Evolutionary conservation across 2,113 vertebrate genomes (phyloP).

Genomic region (Isurus oxyrinchus): DNA sequence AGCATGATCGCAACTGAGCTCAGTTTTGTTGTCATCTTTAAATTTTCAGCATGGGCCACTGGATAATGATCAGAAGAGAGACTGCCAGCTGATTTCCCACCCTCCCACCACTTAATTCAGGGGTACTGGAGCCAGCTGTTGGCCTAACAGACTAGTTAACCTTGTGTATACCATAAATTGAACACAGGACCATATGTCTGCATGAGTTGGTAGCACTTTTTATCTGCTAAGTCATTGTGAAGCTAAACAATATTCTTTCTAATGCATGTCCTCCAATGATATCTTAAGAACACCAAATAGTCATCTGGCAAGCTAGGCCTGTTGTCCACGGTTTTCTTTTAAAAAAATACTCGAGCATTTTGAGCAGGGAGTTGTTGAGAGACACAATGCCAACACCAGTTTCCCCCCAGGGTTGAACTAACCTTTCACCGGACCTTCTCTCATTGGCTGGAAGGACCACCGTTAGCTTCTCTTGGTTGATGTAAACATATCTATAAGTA

Average conservation of each 20-base stretch:
- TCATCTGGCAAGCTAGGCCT: background rate
- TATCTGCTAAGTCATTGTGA: background rate
- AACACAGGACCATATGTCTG: background rate
- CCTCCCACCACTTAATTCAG: background rate
- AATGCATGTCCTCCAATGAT: background rate
- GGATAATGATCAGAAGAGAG: background rate
- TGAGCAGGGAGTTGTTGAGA: background rate
- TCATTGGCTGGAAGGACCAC: conserved; percentile 55
- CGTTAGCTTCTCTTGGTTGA: conserved; percentile 55
- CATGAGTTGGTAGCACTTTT: background rate
- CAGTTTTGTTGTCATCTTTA: background rate
- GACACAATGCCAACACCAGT: background rate
- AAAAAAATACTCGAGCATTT: background rate
- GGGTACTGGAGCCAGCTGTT: background rate
- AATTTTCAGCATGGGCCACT: background rate
- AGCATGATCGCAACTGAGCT: background rate
- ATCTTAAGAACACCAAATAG: background rate
- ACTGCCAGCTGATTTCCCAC: background rate
- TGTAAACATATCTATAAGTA: conserved; percentile 55
- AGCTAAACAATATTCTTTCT: background rate
- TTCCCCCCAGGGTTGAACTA: conserved; percentile 46
- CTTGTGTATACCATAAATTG: background rate
- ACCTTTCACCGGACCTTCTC: conserved; percentile 60
- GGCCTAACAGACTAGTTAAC: background rate
- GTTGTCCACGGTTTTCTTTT: background rate